phyloP scores from a whole-genome alignment of 2,888 invertebrate genomes.

The Melipona beecheii region DNA sequence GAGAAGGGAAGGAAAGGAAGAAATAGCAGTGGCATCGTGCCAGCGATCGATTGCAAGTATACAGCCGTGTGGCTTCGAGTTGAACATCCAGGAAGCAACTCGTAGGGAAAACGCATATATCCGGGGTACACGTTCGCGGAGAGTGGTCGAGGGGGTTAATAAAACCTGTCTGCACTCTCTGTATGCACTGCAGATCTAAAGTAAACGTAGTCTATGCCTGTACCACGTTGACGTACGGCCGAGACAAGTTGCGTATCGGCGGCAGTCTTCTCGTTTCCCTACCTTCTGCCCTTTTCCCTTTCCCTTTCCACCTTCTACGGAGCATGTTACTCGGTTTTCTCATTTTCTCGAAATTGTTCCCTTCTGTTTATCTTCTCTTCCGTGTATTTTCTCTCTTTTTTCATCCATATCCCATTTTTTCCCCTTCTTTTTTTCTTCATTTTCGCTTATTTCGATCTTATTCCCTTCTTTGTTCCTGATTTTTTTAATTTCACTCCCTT shows the following conservation, averaged over 20 bases:
- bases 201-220: constrained; percentile 54
- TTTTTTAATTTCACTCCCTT: too few species aligned
- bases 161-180: constrained; percentile 66
- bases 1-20: constrained; percentile 48
- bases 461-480: not conserved
- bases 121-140: constrained; percentile 57
- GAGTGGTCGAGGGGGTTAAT: constrained; percentile 66
- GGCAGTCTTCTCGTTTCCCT: constrained; percentile 19
- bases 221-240: not conserved
- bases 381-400: not conserved
- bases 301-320: constrained; percentile 10
- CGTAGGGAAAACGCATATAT: constrained; percentile 55
- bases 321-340: constrained; percentile 24
- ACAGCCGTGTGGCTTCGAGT: constrained; percentile 53
- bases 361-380: constrained; percentile 7
- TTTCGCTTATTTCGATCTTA: not conserved
- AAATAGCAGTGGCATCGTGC: constrained; percentile 67
- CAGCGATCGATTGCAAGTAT: constrained; percentile 70
- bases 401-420: not conserved
- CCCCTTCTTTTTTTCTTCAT: not conserved
- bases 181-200: constrained; percentile 65
- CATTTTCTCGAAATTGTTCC: constrained; percentile 41
- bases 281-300: not conserved
- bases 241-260: constrained; percentile 65
- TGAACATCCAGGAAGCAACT: constrained; percentile 59